Percentiles rank a stretch among this genome's conserved stretches.
phyloP scores from a whole-genome alignment of 2,888 invertebrate genomes.

The Brachyopa scutellaris region DNA sequence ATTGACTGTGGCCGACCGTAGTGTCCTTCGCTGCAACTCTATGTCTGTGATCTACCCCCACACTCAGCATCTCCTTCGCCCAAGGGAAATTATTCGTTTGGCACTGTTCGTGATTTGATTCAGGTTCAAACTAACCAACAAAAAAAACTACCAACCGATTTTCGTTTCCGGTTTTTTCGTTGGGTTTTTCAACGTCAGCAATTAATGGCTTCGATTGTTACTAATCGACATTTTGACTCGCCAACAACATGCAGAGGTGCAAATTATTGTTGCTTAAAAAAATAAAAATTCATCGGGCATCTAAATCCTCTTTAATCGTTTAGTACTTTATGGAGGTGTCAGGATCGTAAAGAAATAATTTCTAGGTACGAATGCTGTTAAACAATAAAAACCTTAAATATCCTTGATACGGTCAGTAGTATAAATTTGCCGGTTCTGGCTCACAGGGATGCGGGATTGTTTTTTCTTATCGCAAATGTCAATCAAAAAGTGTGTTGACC shows the following conservation, averaged over 20 bases:
- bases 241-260: constrained; percentile 30
- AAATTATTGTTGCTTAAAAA: constrained; percentile 7
- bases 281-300: constrained; percentile 5
- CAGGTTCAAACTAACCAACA: not conserved
- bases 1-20: constrained; percentile 67
- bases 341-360: constrained; percentile 61
- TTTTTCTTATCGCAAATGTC: too few species aligned
- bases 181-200: constrained; percentile 10
- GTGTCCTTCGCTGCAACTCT: constrained; percentile 63
- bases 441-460: too few species aligned
- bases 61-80: constrained; percentile 35
- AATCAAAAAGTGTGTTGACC: too few species aligned
- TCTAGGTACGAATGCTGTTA: constrained; percentile 60
- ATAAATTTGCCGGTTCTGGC: too few species aligned
- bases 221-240: constrained; percentile 55
- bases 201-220: constrained; percentile 60
- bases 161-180: not conserved
- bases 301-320: constrained; percentile 61
- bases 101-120: constrained; percentile 42
- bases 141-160: too few species aligned
- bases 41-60: constrained; percentile 20
- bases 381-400: constrained; percentile 56
- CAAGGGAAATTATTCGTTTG: constrained; percentile 69
- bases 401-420: constrained; percentile 50
- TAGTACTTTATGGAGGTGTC: constrained; percentile 72